Evolutionary conservation across 1,140 invertebrate species (phyloP).

Genomic region (Drosophila albomicans): DNA sequence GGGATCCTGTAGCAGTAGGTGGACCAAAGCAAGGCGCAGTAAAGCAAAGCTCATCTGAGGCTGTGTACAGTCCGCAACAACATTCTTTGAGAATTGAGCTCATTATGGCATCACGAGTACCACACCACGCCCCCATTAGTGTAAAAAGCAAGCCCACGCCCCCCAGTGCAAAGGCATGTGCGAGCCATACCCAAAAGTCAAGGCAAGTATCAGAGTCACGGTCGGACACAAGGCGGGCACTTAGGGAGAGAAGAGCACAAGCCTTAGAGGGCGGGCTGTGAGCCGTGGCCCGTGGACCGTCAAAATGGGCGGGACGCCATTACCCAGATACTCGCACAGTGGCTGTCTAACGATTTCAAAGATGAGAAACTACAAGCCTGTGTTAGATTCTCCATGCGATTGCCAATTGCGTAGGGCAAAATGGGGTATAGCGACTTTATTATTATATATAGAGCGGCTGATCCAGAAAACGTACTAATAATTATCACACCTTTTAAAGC

Average conservation of each 20-base stretch:
- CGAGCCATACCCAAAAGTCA: constrained; percentile 36
- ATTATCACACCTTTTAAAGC: no score
- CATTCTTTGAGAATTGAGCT: constrained; percentile 82
- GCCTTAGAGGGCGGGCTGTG: background rate
- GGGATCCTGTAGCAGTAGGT: constrained; percentile 8
- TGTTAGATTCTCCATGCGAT: background rate
- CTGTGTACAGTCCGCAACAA: constrained; percentile 38
- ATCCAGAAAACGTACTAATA: no score
- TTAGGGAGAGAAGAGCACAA: background rate
- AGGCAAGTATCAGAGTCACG: constrained; percentile 27
- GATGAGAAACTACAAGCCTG: constrained; percentile 62
- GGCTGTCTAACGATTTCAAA: constrained; percentile 69
- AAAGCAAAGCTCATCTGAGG: no score
- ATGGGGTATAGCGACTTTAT: constrained; percentile 1
- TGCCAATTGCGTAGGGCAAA: background rate
- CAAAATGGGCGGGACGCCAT: constrained; percentile 27
- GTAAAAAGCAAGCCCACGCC: constrained; percentile 72
- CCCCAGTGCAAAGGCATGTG: background rate
- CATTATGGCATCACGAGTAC: constrained; percentile 75
- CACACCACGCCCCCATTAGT: constrained; percentile 78
- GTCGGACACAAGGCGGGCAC: constrained; percentile 20
- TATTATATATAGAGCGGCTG: constrained; percentile 12
- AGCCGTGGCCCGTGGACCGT: background rate
- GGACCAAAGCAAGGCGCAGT: background rate
- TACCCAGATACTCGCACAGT: constrained; percentile 16